phyloP scores from a whole-genome alignment of 2,888 invertebrate species.

The Synergus umbraculus region DNA sequence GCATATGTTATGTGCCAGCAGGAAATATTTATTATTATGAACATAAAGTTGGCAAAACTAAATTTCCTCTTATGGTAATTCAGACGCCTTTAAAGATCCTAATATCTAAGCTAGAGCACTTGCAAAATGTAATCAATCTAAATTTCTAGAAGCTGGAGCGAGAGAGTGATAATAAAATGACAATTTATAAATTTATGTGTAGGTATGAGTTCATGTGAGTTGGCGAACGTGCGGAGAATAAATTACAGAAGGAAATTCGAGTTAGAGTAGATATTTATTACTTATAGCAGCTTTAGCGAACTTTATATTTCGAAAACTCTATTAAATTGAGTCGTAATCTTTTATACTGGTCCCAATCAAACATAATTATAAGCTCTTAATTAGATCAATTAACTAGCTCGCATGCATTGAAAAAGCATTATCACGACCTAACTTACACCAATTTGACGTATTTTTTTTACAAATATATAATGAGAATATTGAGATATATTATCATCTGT shows the following conservation, averaged over 20 bases:
- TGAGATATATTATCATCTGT: background rate
- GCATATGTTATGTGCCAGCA: too few relatives aligned
- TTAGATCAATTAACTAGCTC: slow-evolving; percentile 24
- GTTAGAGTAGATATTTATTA: background rate
- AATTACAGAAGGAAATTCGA: slow-evolving; percentile 18
- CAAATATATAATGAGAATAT: background rate
- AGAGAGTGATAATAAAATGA: slow-evolving; percentile 20
- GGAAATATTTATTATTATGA: too few relatives aligned
- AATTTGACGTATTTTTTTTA: background rate
- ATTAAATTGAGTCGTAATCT: background rate
- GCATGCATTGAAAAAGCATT: background rate
- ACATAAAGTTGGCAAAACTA: too few relatives aligned
- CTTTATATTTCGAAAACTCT: slow-evolving; percentile 1
- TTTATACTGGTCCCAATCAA: slow-evolving; percentile 9
- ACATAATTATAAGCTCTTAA: background rate
- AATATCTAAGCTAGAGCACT: slow-evolving; percentile 2
- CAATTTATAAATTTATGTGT: slow-evolving; percentile 20
- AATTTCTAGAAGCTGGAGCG: background rate
- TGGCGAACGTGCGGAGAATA: slow-evolving; percentile 19
- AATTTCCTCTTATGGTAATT: too few relatives aligned
- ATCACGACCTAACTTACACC: background rate
- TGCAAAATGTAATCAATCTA: slow-evolving; percentile 3
- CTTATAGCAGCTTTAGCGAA: background rate
- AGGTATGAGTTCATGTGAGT: slow-evolving; percentile 20
- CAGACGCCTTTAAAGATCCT: background rate